These are phyloP conservation scores for Labroides dimidiatus DNA, from an alignment of 2,797 vertebrate species.

Conservation along the genomic window DNA sequence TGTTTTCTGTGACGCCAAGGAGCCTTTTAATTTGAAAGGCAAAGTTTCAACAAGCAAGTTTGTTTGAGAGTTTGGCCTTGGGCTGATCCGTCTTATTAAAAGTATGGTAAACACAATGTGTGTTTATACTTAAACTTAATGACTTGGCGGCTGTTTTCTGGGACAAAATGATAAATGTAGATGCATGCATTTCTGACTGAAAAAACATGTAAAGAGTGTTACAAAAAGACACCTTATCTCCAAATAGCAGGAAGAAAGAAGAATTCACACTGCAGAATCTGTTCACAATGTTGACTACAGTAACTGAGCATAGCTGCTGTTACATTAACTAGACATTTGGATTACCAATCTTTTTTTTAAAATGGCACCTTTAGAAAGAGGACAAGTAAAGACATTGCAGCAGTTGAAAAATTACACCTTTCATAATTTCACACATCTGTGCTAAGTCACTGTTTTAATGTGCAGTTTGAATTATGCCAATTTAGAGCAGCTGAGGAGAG, in stretches of 20 bases:
- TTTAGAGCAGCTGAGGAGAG: background rate
- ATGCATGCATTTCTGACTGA: background rate
- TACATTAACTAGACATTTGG: constrained; percentile 7
- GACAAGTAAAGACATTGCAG: constrained; percentile 3
- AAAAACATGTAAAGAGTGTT: background rate
- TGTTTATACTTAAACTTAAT: background rate
- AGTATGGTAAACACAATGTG: background rate
- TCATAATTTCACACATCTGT: constrained; percentile 14
- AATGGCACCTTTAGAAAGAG: constrained; percentile 23
- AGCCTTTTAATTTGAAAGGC: too few relatives aligned
- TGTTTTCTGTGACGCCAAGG: too few relatives aligned
- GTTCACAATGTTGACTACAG: constrained; percentile 6
- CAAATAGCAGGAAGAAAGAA: background rate
- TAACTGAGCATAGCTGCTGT: background rate
- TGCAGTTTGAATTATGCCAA: background rate
- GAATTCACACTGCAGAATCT: background rate
- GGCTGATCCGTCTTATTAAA: too few relatives aligned
- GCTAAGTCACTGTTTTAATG: constrained; percentile 9
- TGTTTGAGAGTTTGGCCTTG: too few relatives aligned
- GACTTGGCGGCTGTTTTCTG: background rate
- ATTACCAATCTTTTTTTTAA: constrained; percentile 20
- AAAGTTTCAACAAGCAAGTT: too few relatives aligned
- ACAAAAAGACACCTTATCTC: background rate
- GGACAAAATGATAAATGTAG: background rate
- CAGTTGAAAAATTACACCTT: constrained; percentile 26